Evolutionary conservation across 2,113 vertebrate genomes (phyloP).

Genomic region (Danio rerio): GRCz12tu NC_133189.1:29926001-29926500

Average conservation of each 20-base stretch:
- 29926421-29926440: no score
- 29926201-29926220: constrained; percentile 68
- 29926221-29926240: constrained; percentile 68
- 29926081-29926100: constrained; percentile 43
- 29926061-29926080: constrained; percentile 10
- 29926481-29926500: no score
- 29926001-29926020: neutral
- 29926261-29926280: neutral
- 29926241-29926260: constrained; percentile 45
- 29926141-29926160: constrained; percentile 60
- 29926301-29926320: constrained; percentile 57
- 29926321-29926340: constrained; percentile 27
- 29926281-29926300: neutral
- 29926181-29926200: constrained; percentile 68
- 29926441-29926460: no score
- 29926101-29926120: constrained; percentile 58
- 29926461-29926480: no score
- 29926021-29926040: neutral
- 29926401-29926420: no score
- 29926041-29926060: constrained; percentile 8
- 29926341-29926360: neutral
- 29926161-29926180: constrained; percentile 57
- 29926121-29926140: constrained; percentile 62
- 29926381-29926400: no score
- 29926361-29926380: neutral